Conservation (phyloP, 2,888 invertebrate species). For the Athripsodes cinereus region DNA sequence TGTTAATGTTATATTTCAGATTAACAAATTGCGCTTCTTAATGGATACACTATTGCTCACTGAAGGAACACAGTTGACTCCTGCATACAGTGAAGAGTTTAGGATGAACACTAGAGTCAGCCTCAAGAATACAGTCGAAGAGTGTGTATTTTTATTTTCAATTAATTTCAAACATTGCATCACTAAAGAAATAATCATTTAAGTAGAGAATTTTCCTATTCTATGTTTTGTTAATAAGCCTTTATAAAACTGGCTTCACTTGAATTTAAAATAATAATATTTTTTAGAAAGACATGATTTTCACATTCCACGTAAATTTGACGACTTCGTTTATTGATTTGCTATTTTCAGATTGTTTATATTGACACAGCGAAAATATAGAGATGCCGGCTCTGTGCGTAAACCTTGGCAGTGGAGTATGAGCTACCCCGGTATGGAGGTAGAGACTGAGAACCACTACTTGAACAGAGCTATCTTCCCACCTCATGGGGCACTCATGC, state of each 20-base stretch:
- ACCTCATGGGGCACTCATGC: constrained; percentile 40
- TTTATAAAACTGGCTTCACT: constrained; percentile 21
- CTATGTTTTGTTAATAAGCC: too few species aligned
- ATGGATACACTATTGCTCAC: constrained; percentile 61
- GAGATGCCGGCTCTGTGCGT: constrained; percentile 37
- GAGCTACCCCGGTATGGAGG: neutral
- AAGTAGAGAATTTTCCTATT: too few species aligned
- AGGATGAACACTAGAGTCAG: constrained; percentile 18
- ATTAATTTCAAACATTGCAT: too few species aligned
- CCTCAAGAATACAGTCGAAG: constrained; percentile 28
- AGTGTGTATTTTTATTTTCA: too few species aligned
- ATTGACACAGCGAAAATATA: constrained; percentile 33
- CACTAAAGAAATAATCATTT: too few species aligned
- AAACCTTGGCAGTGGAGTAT: constrained; percentile 34
- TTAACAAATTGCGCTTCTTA: constrained; percentile 66
- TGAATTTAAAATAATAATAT: neutral
- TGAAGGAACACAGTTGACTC: constrained; percentile 38
- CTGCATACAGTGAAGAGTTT: constrained; percentile 35
- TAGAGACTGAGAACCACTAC: constrained; percentile 7
- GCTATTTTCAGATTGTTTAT: neutral
- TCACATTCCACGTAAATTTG: too few species aligned
- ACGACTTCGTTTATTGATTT: too few species aligned
- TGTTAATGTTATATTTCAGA: constrained; percentile 50
- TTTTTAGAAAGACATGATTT: too few species aligned
- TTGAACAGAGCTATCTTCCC: constrained; percentile 35